Evolutionary conservation across 2,888 invertebrate species (phyloP), one percentile per base, ranked within the genome.

Genomic region (Kuschelorhynchus macadamiae): DNA sequence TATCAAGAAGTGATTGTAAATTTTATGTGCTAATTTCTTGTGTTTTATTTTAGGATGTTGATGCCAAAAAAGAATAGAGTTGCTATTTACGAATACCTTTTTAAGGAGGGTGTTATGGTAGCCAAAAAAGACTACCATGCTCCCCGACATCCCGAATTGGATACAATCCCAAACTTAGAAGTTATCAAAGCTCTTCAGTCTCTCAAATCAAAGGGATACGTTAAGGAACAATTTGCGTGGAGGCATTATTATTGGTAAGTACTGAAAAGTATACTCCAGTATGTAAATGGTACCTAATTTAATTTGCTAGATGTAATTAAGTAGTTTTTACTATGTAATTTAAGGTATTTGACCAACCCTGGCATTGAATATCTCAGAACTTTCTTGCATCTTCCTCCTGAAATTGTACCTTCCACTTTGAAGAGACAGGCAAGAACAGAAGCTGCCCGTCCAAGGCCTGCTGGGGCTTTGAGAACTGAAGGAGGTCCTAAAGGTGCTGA

Each of bases 161-260:
- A 96, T 83, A 90, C 87, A 79, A 96, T 99, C 79, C 96, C 97
- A 74, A 99, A 99, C 86, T 90, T 99, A 72, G 95, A 99, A 87
- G 98, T 99, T 63, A 98, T 99, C 83, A 98, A 98, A 86, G 96
- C 98, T 75, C 89, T 98, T 88, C 95, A 97, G 87, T 96, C 96
- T 7, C 86, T 99, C 76, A 97, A 97, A 85, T 98, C 98, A 2
- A 90, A 94, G 83, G 98, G 98, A 67, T 94, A 92, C 81, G 99
- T 99, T n/a, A 96, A 94, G 84, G 98, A 99, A 88, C 98, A 99
- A 86, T 99, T 99, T 85, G 98, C 98, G 2, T 99, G 99, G 99
- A 91, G 98, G 80, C 98, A 99, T 85, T 99, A 95, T 81, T 99
- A 99, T 85, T 99, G 98, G 98, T 91, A 84, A 83, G 85, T 52